Conservation (phyloP, 2,888 invertebrate species). For the Drosophila setosimentum region DNA sequence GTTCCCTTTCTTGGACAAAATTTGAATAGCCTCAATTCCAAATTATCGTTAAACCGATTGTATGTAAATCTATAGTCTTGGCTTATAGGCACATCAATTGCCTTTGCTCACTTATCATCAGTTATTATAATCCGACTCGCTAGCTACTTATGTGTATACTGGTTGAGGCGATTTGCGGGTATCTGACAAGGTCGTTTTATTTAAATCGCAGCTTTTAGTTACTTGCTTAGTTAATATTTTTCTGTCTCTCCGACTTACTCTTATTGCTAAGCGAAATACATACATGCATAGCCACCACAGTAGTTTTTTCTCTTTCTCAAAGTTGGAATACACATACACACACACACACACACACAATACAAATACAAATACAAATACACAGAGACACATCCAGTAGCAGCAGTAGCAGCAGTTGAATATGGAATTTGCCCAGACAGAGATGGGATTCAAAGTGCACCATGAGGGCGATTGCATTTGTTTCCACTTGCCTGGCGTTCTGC, state of each 20-base stretch:
- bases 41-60: not conserved
- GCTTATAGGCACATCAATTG: not conserved
- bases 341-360: slow-evolving; percentile 10
- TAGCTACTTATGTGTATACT: slow-evolving; percentile 7
- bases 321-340: slow-evolving; percentile 1
- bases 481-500: slow-evolving; percentile 19
- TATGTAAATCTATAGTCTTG: not conserved
- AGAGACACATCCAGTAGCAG: not conserved
- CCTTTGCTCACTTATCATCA: not conserved
- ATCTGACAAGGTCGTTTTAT: slow-evolving; percentile 36
- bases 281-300: slow-evolving; percentile 1
- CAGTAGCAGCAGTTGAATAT: not conserved
- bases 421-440: slow-evolving; percentile 25
- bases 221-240: slow-evolving; percentile 1
- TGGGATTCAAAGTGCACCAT: slow-evolving; percentile 17
- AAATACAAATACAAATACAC: not conserved
- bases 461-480: slow-evolving; percentile 34
- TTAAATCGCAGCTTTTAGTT: slow-evolving; percentile 22
- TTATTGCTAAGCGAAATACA: slow-evolving; percentile 3
- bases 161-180: not conserved
- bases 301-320: not conserved
- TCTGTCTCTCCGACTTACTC: not conserved
- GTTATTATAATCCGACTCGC: not conserved
- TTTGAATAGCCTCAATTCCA: no score
- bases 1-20: no score